Base-by-base conservation (phyloP, 2,113 vertebrate species). In the Corynorhinus townsendii region DNA sequence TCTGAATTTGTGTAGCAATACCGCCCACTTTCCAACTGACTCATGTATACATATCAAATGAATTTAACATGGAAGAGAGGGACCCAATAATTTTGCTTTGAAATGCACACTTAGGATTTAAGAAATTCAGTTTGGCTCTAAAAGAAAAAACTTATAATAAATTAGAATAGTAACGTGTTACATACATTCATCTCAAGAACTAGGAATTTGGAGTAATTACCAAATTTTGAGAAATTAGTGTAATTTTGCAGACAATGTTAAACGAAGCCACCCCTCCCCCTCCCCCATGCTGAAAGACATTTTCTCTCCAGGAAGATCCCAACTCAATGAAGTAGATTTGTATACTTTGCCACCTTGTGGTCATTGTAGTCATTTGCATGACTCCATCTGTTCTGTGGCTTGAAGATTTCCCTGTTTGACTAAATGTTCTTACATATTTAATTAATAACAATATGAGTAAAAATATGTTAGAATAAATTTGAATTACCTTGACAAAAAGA, bases 271-370 rank as follows among this genome's bases (percentile, higher is more conserved):
- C 33, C 17, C 30, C 45, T 0, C 7, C 54, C 81, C 76, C 12
- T 69, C 76, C 81, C 86, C 81, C 90, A 64, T 5, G 26, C 40
- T 47, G 33, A 69, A 85, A 95, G 49, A 85, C 26, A 30, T 26
- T 49, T 62, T 83, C 81, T 87, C 71, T 82, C 64, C 38, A 11
- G 71, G 94, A 89, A 94, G 75, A 75, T 0, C 59, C 64, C 38
- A 64, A 62, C 79, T 77, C 49, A 81, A 89, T 3, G 52, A 96
- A 45, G 97, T 97, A 95, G 11, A 95, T 96, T 97, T 95, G 98
- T 84, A 64, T 69, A 77, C 97, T 97, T 97, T 97, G 98, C 98
- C 98, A 97, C 98, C 98, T 98, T 64, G 98, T 93, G 98, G 98
- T 96, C 97, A 3, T 22, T 96, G 5, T 7, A 1, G 89, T 72